Conservation (phyloP, 2,888 invertebrate genomes). For the Pollenia amentaria region DNA sequence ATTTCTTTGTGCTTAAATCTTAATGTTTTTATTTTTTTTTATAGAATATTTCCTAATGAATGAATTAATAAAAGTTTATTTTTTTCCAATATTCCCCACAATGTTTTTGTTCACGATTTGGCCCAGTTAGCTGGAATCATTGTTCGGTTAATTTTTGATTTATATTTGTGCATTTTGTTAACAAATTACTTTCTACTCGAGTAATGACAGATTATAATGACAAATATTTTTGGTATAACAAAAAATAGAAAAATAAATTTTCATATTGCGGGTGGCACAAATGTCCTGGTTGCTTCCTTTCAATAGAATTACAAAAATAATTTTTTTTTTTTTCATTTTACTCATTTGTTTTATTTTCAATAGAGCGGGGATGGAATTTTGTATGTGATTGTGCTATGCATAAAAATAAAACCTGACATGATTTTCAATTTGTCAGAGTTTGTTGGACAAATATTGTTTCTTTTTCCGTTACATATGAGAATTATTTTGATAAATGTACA, state of each 20-base stretch:
- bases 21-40: background rate
- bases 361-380: background rate
- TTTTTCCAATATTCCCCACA: background rate
- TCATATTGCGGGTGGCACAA: constrained; percentile 2
- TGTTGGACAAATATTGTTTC: constrained; percentile 41
- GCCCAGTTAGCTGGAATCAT: constrained; percentile 51
- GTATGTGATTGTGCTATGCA: background rate
- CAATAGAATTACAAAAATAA: background rate
- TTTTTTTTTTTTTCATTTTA: constrained; percentile 15
- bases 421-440: constrained; percentile 68
- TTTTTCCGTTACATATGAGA: constrained; percentile 21
- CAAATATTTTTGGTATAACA: constrained; percentile 46
- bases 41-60: background rate
- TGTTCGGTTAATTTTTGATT: constrained; percentile 57
- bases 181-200: constrained; percentile 71
- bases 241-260: constrained; percentile 13
- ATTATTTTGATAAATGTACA: constrained; percentile 46
- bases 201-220: constrained; percentile 71
- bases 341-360: constrained; percentile 40
- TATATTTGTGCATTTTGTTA: constrained; percentile 67
- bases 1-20: background rate
- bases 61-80: background rate
- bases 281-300: background rate
- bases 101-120: constrained; percentile 29
- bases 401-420: constrained; percentile 67